phyloP scores from a whole-genome alignment of 2,797 vertebrate genomes.

The Sebastes diaconus region DNA sequence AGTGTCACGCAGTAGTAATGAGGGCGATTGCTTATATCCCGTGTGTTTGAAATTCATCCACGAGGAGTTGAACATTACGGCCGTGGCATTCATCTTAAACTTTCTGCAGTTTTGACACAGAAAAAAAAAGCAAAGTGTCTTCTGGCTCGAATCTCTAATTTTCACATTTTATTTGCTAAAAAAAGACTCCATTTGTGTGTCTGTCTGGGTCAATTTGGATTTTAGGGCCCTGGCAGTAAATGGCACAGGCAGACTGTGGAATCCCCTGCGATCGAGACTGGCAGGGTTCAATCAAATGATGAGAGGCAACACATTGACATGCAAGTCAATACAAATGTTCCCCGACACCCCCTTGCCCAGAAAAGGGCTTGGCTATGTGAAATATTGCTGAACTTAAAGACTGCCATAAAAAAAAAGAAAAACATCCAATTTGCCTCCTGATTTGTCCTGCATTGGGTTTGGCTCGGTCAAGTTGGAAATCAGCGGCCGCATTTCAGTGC shows the following conservation, averaged over 20 bases:
- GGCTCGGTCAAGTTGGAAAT: constrained; percentile 45
- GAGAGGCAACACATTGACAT: constrained; percentile 70
- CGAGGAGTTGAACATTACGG: neutral
- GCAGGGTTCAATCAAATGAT: constrained; percentile 74
- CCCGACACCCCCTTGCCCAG: constrained; percentile 47
- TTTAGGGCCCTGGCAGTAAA: constrained; percentile 58
- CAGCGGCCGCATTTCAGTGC: constrained; percentile 34
- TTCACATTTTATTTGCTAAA: constrained; percentile 57
- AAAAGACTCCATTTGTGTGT: constrained; percentile 51
- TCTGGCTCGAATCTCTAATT: constrained; percentile 41
- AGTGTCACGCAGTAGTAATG: constrained; percentile 27
- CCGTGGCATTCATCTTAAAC: constrained; percentile 22
- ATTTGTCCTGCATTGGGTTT: constrained; percentile 61
- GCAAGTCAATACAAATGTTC: constrained; percentile 64
- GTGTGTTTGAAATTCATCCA: constrained; percentile 4
- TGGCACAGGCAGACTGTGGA: constrained; percentile 54
- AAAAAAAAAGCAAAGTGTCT: constrained; percentile 27
- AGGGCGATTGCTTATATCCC: neutral
- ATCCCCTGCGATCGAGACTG: constrained; percentile 60
- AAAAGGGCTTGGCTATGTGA: constrained; percentile 70
- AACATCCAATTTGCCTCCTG: constrained; percentile 62
- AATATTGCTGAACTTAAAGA: constrained; percentile 77
- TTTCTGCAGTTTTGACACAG: constrained; percentile 33
- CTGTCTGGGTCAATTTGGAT: constrained; percentile 69
- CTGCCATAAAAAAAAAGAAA: constrained; percentile 21